Percentiles rank a stretch among this genome's conserved stretches.
These are phyloP conservation scores for Venusia cambrica DNA, from an alignment of 2,888 invertebrate genomes.

Conservation along the genomic window DNA sequence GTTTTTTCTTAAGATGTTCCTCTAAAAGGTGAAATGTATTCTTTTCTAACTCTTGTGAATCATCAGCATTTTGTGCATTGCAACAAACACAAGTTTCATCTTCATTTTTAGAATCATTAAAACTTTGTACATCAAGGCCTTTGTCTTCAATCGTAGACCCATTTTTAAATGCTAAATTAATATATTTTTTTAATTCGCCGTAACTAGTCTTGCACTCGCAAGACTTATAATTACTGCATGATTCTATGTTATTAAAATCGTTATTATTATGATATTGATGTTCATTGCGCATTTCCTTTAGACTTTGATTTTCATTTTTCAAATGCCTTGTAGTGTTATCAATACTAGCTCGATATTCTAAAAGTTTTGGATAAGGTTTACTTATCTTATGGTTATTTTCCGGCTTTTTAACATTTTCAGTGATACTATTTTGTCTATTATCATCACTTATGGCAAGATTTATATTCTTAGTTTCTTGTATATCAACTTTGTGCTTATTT, in stretches of 20 bases:
- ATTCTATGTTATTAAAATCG: slow-evolving; percentile 1
- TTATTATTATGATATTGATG: background rate
- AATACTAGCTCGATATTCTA: too few relatives aligned
- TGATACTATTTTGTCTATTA: background rate
- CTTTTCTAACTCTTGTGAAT: slow-evolving; percentile 56
- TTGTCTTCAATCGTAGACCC: slow-evolving; percentile 32
- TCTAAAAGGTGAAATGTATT: slow-evolving; percentile 63
- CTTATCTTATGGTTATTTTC: too few relatives aligned
- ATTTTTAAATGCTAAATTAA: slow-evolving; percentile 27
- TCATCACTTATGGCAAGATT: background rate
- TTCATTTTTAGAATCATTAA: slow-evolving; percentile 20
- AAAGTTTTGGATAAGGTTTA: too few relatives aligned
- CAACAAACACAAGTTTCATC: slow-evolving; percentile 55
- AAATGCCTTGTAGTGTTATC: too few relatives aligned
- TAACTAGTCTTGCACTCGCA: slow-evolving; percentile 34
- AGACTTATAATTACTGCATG: slow-evolving; percentile 5
- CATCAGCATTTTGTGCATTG: slow-evolving; percentile 33
- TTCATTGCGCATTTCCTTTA: slow-evolving; percentile 5
- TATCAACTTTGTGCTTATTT: background rate
- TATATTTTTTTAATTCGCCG: slow-evolving; percentile 34
- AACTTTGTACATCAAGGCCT: slow-evolving; percentile 35
- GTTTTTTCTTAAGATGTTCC: slow-evolving; percentile 56
- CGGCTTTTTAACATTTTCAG: slow-evolving; percentile 1
- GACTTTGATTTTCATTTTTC: too few relatives aligned
- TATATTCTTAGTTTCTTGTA: background rate